A percentile compares a stretch with the other conserved stretches of the same genome.
These are phyloP conservation scores for Eidolon dupreanum DNA, from an alignment of 2,797 vertebrate species.

Conservation along the genomic window DNA sequence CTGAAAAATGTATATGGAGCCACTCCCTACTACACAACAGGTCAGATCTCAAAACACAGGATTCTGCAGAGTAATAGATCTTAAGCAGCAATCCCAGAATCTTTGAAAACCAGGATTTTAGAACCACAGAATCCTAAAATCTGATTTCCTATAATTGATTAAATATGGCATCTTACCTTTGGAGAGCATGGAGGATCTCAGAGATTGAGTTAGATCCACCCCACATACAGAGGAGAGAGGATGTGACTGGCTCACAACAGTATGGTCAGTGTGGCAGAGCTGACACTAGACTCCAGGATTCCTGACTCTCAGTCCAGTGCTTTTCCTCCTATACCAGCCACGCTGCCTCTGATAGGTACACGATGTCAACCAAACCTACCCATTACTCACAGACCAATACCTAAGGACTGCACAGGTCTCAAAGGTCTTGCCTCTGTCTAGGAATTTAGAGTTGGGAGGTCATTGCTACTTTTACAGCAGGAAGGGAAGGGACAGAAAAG, in stretches of 20 bases:
- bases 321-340: not conserved
- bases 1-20: not conserved
- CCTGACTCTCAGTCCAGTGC: not conserved
- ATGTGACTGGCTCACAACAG: not conserved
- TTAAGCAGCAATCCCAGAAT: not conserved
- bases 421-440: not conserved
- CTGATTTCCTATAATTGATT: not conserved
- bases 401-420: not conserved
- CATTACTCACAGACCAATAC: not conserved
- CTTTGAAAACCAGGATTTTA: not conserved
- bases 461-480: not conserved
- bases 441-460: not conserved
- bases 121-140: conserved; percentile 1
- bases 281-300: not conserved
- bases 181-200: not conserved
- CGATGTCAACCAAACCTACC: not conserved
- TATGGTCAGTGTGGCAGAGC: not conserved
- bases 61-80: not conserved
- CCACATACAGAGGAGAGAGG: not conserved
- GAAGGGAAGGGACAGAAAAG: not conserved
- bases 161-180: not conserved
- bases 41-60: not conserved
- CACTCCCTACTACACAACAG: not conserved
- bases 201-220: not conserved
- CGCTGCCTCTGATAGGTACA: not conserved